A percentile compares a stretch with the other conserved stretches of the same genome.
phyloP scores from a whole-genome alignment of 2,113 vertebrate species.

The Sceloporus undulatus region DNA sequence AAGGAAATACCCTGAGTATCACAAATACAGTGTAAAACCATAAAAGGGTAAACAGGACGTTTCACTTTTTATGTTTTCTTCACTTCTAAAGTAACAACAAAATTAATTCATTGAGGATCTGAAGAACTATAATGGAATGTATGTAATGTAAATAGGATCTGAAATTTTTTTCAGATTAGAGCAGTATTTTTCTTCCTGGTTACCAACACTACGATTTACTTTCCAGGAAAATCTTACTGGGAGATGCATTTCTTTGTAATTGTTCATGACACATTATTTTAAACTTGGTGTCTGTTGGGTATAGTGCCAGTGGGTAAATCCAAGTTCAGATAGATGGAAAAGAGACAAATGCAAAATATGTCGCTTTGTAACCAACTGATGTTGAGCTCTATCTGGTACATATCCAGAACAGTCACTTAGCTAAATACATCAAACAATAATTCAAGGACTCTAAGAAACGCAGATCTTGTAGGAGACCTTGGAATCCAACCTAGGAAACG shows the following conservation, averaged over 20 bases:
- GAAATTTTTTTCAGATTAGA: neutral
- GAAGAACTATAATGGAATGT: slow-evolving; percentile 34
- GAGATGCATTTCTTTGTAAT: neutral
- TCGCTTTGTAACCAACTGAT: too few species aligned
- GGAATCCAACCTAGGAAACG: too few species aligned
- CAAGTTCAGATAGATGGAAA: neutral
- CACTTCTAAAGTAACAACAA: neutral
- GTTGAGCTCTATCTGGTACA: too few species aligned
- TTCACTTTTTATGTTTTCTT: neutral
- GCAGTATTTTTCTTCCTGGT: neutral
- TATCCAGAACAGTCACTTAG: too few species aligned
- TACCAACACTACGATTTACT: neutral
- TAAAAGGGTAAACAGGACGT: neutral
- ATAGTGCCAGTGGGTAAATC: neutral
- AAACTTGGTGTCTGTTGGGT: neutral
- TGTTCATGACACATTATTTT: slow-evolving; percentile 31
- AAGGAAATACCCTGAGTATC: neutral
- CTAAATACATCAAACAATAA: too few species aligned
- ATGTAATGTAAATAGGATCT: slow-evolving; percentile 51
- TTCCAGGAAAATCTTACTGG: neutral
- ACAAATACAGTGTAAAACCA: neutral
- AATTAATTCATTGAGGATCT: neutral
- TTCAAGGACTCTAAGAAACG: too few species aligned
- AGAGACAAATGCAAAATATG: too few species aligned
- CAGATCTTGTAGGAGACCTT: neutral